Conservation (phyloP, 2,888 invertebrate species). For the Graphium colonna region DNA sequence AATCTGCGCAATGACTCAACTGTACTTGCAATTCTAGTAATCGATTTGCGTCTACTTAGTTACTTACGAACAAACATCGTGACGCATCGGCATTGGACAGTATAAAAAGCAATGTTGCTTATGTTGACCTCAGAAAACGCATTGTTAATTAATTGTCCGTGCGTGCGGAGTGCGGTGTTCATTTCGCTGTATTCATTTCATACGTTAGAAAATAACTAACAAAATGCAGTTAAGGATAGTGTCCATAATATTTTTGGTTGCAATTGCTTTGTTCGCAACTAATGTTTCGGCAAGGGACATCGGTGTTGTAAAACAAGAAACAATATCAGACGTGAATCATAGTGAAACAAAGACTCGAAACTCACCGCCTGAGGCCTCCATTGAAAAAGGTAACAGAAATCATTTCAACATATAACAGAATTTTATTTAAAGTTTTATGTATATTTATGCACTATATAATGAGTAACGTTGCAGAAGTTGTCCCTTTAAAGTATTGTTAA, state of each 20-base stretch:
- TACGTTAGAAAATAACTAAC: background rate
- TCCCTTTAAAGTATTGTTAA: background rate
- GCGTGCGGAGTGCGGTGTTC: slow-evolving; percentile 5
- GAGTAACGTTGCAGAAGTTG: no score
- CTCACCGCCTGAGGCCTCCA: background rate
- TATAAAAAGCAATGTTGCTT: slow-evolving; percentile 7
- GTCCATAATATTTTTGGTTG: slow-evolving; percentile 5
- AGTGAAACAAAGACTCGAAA: slow-evolving; percentile 2
- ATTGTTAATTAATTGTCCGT: slow-evolving; percentile 13
- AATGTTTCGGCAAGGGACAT: slow-evolving; percentile 13
- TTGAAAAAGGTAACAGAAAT: slow-evolving; percentile 6
- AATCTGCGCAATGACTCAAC: background rate
- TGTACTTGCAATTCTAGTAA: background rate
- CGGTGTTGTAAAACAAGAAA: slow-evolving; percentile 13
- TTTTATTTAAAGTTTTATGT: no score
- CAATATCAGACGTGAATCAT: slow-evolving; percentile 6
- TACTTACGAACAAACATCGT: slow-evolving; percentile 11
- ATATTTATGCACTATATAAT: no score
- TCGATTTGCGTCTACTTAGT: background rate
- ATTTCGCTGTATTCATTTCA: background rate
- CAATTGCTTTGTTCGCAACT: slow-evolving; percentile 3
- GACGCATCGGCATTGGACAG: slow-evolving; percentile 10
- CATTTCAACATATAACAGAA: no score
- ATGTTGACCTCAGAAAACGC: slow-evolving; percentile 17
- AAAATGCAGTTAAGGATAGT: slow-evolving; percentile 13